Evolutionary conservation across 2,888 invertebrate genomes (phyloP), one percentile per base, ranked within the genome.

Genomic region (Acrocera orbiculus): DNA sequence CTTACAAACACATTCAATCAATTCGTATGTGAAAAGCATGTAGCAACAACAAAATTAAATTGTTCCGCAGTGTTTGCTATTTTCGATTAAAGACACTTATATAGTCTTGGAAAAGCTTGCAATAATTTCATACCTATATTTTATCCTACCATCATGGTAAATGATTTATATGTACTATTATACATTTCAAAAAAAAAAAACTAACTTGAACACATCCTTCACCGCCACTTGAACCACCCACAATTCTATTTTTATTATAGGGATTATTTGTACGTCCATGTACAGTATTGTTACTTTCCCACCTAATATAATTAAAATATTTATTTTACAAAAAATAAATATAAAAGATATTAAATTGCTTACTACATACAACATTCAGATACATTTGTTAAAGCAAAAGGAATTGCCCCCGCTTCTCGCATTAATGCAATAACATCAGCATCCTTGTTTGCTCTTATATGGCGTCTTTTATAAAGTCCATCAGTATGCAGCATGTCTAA

Each of bases 321-420:
- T n/a, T 2, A 24, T 22, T 19, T 32, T 16, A 24, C 9, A 22
- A 16, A 7, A 10, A 5, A 5, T 16, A 15, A 23, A 11, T 16
- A 26, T 11, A 3, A 2, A 5, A 30, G 25, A 11, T 2, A 28
- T 15, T 8, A 15, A 6, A 48, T 50, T 41, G 59, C 76, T 50
- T 64, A 70, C 92, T 92, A 93, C 87, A 93, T 82, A 58, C 90
- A 92, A 33, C 90, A 63, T 61, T 93, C 93, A 2, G 90, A 87
- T 3, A 89, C 77, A 54, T 95, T 95, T 10, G 93, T 92, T 11
- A 87, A 66, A 2, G 80, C 86, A 34, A 93, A 69, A 3, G 86
- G 81, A 44, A 92, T 90, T 16, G 81, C 90, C 15, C 93, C 93
- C 4, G 83, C 82, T 40, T 70, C 63, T 41, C 73, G 69, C 57